These are phyloP conservation scores for Melanophora roralis DNA, from an alignment of 2,888 invertebrate genomes.

Conservation along the genomic window DNA sequence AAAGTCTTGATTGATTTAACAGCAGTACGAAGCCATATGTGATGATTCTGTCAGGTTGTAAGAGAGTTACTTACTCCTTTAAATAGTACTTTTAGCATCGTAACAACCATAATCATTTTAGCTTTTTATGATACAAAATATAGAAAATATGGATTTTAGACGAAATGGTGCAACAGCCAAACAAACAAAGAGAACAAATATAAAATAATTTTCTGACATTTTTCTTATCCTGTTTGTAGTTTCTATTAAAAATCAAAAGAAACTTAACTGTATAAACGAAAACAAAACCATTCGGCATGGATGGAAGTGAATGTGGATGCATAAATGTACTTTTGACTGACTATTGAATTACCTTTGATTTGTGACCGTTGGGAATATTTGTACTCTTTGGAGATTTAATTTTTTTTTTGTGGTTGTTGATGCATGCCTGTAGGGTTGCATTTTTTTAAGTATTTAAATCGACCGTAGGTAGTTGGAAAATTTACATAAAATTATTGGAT, in stretches of 20 bases:
- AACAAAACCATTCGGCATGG: background rate
- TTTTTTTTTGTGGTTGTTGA: conserved; percentile 3
- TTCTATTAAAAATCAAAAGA: conserved; percentile 37
- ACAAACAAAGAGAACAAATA: background rate
- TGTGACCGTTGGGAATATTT: conserved; percentile 64
- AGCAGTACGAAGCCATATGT: conserved; percentile 32
- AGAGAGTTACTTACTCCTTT: background rate
- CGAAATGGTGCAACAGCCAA: background rate
- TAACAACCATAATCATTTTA: conserved; percentile 6
- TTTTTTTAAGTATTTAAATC: background rate
- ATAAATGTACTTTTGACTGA: conserved; percentile 27
- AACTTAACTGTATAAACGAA: background rate
- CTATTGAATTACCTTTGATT: conserved; percentile 66
- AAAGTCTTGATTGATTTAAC: background rate
- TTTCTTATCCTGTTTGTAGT: conserved; percentile 31
- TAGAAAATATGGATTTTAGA: conserved; percentile 36
- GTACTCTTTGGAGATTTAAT: conserved; percentile 31
- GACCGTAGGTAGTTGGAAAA: background rate
- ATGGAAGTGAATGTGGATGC: conserved; percentile 3
- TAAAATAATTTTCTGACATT: conserved; percentile 27
- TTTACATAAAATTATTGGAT: background rate
- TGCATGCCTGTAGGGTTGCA: conserved; percentile 9
- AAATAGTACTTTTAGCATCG: background rate
- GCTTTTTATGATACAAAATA: conserved; percentile 15
- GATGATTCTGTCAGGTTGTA: conserved; percentile 22